A percentile compares a stretch with the other conserved stretches of the same genome.
phyloP scores from a whole-genome alignment of 2,888 invertebrate genomes.

The Morpho deidamia region DNA sequence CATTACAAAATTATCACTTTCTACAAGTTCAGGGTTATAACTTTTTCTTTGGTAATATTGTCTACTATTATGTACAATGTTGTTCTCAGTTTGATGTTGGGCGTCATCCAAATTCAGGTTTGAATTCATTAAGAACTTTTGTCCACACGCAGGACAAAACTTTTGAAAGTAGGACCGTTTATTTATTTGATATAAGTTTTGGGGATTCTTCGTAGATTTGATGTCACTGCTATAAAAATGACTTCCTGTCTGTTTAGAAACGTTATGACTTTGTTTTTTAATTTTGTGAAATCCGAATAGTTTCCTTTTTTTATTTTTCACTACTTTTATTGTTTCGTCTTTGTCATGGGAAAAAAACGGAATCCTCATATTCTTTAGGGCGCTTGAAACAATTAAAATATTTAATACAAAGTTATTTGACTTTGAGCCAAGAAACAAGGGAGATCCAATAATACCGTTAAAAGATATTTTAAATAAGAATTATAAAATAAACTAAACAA shows the following conservation, averaged over 20 bases:
- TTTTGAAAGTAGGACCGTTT: conserved; percentile 24
- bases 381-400: conserved; percentile 27
- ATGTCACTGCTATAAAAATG: not conserved
- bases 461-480: too few relatives aligned
- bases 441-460: too few relatives aligned
- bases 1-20: not conserved
- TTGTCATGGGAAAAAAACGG: conserved; percentile 65
- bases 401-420: not conserved
- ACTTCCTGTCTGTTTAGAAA: conserved; percentile 1
- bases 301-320: conserved; percentile 42
- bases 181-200: conserved; percentile 15
- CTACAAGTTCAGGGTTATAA: not conserved
- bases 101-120: not conserved
- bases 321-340: conserved; percentile 28
- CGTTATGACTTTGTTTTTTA: conserved; percentile 13
- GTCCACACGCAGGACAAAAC: conserved; percentile 22
- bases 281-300: conserved; percentile 25
- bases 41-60: conserved; percentile 17
- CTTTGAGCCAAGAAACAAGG: too few relatives aligned
- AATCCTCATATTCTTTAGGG: conserved; percentile 42
- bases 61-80: conserved; percentile 23
- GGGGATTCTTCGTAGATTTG: conserved; percentile 1
- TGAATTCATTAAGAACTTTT: conserved; percentile 14
- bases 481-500: too few relatives aligned
- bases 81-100: not conserved